Conservation (phyloP, 1,140 invertebrate genomes). For the Magallana gigas region DNA sequence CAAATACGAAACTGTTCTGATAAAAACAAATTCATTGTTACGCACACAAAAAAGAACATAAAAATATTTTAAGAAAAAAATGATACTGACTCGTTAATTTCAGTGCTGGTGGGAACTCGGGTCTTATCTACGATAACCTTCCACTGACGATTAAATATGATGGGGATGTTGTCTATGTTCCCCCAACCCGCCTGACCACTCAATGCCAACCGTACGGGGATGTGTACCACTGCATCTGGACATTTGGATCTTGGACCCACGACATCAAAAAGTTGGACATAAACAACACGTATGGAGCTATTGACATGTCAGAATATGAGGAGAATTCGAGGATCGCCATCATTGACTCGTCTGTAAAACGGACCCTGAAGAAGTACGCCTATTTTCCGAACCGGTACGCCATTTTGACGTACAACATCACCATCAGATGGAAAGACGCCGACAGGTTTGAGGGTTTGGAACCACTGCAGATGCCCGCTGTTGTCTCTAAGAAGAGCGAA, state of each 20-base stretch:
- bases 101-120: constrained; percentile 17
- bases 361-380: neutral
- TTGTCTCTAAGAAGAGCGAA: neutral
- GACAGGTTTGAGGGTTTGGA: constrained; percentile 20
- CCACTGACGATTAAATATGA: neutral
- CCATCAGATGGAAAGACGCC: constrained; percentile 22
- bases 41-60: too few species aligned
- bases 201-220: neutral
- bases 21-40: too few species aligned
- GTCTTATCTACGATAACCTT: constrained; percentile 7
- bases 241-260: constrained; percentile 19
- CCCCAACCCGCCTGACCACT: neutral
- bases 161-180: neutral
- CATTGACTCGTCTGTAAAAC: neutral
- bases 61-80: too few species aligned
- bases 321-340: neutral
- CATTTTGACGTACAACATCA: neutral
- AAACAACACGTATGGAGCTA: neutral
- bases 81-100: neutral
- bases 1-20: too few species aligned
- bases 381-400: neutral
- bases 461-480: neutral
- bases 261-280: constrained; percentile 13
- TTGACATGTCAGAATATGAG: constrained; percentile 3
- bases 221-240: constrained; percentile 3